Evolutionary conservation across 92 coral and sea anemone species (phyloP), one percentile per base, ranked within the genome.

Genomic region (Siderastrea radians): DNA sequence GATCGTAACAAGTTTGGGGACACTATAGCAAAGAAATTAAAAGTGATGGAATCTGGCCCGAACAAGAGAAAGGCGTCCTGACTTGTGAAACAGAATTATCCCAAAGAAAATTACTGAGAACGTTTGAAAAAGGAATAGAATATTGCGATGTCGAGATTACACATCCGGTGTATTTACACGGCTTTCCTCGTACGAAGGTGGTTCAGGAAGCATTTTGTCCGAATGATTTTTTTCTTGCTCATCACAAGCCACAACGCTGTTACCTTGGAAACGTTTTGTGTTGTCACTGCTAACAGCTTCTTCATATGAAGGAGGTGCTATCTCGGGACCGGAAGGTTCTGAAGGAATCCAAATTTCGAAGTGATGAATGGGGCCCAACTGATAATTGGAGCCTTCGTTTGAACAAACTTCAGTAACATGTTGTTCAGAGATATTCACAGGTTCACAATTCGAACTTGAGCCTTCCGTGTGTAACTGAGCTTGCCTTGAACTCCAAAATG

Each of bases 311-410:
- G 83, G 72, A 63, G 73, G 83, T 8, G 4, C 59, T 4, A 76
- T 45, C 58, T 76, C 80, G 14, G 38, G 8, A 16, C 68, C 5
- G 1, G 66, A 5, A 14, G 80, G 15, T 58, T 14, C 38, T 7
- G 38, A 44, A 46, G 49, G 66, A 43, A 57, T 44, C 10, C 49
- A 53, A 1, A 57, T 1, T 57, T 75, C 80, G 7, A 75, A 55
- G 46, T 76, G 80, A 76, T 76, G 80, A 57, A 76, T 75, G 49
- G 80, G 65, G 13, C 66, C 80, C 8, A 75, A 60, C 61, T 75
- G 13, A 75, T 72, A 16, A 7, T 51, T 72, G 1, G 47, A 7
- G 12, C 12, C 38, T 26, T 26, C 61, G 12, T 55, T 2, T 55
- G 77, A 11, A 6, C 16, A 47, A 8, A 12, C 11, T 38, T 68